Base-by-base conservation (phyloP, 1,140 invertebrate genomes). In the Elymnias hypermnestra region DNA sequence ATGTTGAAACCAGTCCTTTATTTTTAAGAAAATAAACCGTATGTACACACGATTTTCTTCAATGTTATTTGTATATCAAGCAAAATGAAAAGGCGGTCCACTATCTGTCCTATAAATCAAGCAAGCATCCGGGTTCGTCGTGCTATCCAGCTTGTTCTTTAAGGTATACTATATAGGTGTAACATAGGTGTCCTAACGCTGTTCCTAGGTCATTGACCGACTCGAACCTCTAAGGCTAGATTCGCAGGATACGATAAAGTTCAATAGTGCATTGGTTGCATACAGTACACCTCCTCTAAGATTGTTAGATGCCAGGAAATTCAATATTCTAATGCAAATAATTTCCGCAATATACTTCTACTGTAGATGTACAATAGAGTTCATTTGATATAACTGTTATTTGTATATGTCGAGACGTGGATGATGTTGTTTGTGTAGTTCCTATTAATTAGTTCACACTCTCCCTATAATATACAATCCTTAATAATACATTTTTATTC, bases 181-280 rank as follows among this genome's bases (percentile, higher is more conserved):
- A 53, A 68, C 52, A 60, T 74, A 73, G 60, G 65, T 75, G 63
- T 63, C 74, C 68, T 69, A 72, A 75, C 74, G 68, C 52, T 63
- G 73, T 72, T 74, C 74, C 71, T 56, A 64, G 73, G 78, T 79
- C 72, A 50, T 63, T 63, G 75, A 79, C 73, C 73, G 64, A 33
- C 29, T 55, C 53, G 43, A 65, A 67, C 56, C 72, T 58, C 57
- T 57, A 53, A 63, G 63, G 60, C 63, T 68, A 78, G 72, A 75
- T 79, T 79, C 63, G 68, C 75, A 74, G 77, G 77, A 77, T 77
- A 77, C 72, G 64, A 82, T 78, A 78, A 77, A 79, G 72, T 83
- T 79, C 67, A 79, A 73, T 72, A 71, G 70, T 75, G 67, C 72
- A 75, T 78, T 76, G 68, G 72, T 69, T 82, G 65, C 63, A 58